These are phyloP conservation scores for Drosophila emarginata DNA, from an alignment of 2,888 invertebrate species.

Conservation along the genomic window DNA sequence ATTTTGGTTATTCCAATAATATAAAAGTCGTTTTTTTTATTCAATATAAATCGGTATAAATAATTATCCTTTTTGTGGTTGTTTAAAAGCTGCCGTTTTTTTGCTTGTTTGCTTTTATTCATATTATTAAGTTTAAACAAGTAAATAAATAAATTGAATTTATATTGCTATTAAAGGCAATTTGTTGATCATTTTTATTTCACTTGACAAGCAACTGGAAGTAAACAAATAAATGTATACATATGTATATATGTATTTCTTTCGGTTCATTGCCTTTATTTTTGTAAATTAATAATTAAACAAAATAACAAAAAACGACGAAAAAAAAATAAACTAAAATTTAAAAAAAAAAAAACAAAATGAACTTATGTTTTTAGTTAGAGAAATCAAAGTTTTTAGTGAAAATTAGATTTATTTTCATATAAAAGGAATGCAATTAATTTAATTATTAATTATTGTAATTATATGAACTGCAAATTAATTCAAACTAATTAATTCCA, in stretches of 20 bases:
- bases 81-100: too few species aligned
- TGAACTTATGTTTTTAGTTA: too few species aligned
- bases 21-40: too few species aligned
- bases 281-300: neutral
- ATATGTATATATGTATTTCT: neutral
- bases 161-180: conserved; percentile 4
- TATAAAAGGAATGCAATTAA: too few species aligned
- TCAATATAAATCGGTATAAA: too few species aligned
- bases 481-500: too few species aligned
- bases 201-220: neutral
- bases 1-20: too few species aligned
- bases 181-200: neutral
- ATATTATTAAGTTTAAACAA: conserved; percentile 47
- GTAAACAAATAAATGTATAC: neutral
- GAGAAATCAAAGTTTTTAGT: too few species aligned
- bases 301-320: neutral
- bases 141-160: conserved; percentile 21
- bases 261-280: neutral
- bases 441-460: too few species aligned
- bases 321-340: neutral
- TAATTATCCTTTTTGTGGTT: neutral
- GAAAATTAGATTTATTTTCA: too few species aligned
- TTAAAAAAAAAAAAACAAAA: too few species aligned
- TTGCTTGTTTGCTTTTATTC: conserved; percentile 29
- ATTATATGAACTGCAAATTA: too few species aligned